These are phyloP conservation scores for Chondrilla cf. caribensis DNA, from an alignment of 37 sponge, comb jelly and placozoan genomes.

Conservation along the genomic window DNA sequence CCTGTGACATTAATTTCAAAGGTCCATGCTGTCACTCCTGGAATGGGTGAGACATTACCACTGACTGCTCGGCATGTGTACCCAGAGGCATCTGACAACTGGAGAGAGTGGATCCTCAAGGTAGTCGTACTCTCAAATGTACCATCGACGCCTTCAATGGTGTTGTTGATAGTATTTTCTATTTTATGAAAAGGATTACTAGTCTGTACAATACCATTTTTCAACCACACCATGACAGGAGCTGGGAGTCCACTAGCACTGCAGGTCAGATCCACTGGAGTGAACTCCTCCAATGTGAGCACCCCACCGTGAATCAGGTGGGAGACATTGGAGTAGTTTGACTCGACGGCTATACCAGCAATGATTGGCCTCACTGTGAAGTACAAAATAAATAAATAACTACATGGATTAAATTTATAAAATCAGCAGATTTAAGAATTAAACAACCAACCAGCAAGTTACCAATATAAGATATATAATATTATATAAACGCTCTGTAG, in stretches of 20 bases:
- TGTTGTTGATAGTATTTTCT: not conserved
- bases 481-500: too few species aligned
- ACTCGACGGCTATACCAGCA: too few species aligned
- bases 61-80: conserved; percentile 7
- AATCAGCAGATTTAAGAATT: too few species aligned
- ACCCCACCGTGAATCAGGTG: too few species aligned
- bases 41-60: not conserved
- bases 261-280: too few species aligned
- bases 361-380: too few species aligned
- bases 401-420: too few species aligned
- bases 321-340: too few species aligned
- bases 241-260: not conserved
- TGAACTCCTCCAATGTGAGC: too few species aligned
- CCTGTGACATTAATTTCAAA: not conserved
- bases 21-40: not conserved
- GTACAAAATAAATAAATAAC: too few species aligned
- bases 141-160: not conserved
- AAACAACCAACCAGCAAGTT: too few species aligned
- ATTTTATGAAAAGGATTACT: not conserved
- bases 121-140: not conserved
- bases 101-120: not conserved
- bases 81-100: not conserved
- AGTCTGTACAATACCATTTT: not conserved
- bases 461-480: too few species aligned
- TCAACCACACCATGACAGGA: not conserved